Percentiles rank a stretch among this genome's conserved stretches.
These are phyloP conservation scores for Sweltsa coloradensis DNA, from an alignment of 1,140 invertebrate species.

Conservation along the genomic window DNA sequence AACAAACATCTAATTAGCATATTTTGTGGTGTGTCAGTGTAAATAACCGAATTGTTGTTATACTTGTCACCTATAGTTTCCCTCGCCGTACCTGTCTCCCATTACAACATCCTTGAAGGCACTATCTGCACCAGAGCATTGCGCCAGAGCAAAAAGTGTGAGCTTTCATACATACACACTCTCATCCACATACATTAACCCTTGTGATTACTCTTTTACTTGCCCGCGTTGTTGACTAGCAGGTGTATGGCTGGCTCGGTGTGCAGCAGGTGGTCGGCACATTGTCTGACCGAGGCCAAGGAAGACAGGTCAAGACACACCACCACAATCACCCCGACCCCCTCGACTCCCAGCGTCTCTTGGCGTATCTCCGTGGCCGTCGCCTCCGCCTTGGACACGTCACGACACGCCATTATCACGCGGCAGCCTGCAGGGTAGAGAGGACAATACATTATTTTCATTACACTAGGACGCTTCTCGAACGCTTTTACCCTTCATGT, in stretches of 20 bases:
- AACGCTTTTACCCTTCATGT: not conserved
- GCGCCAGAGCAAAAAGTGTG: too few relatives aligned
- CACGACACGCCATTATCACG: conserved; percentile 48
- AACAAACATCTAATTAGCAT: too few relatives aligned
- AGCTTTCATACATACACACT: too few relatives aligned
- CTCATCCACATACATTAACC: too few relatives aligned
- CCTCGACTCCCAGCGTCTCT: conserved; percentile 4
- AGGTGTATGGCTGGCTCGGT: conserved; percentile 50
- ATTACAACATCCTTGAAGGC: too few relatives aligned
- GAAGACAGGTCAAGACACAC: conserved; percentile 56
- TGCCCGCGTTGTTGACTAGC: conserved; percentile 74
- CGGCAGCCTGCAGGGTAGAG: conserved; percentile 29
- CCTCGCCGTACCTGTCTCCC: too few relatives aligned
- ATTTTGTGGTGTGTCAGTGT: too few relatives aligned
- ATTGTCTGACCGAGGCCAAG: conserved; percentile 55
- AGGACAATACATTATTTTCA: not conserved
- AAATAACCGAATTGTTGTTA: too few relatives aligned
- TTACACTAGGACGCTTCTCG: too few relatives aligned
- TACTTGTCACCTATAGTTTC: too few relatives aligned
- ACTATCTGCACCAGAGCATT: too few relatives aligned
- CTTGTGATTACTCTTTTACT: too few relatives aligned
- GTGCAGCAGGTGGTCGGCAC: conserved; percentile 45
- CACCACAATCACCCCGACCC: conserved; percentile 40
- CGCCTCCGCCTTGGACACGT: conserved; percentile 36
- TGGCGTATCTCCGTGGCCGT: conserved; percentile 30